Percentiles rank a stretch among this genome's conserved stretches.
These are phyloP conservation scores for Squalus acanthias DNA, from an alignment of 2,797 vertebrate genomes.

Conservation along the genomic window DNA sequence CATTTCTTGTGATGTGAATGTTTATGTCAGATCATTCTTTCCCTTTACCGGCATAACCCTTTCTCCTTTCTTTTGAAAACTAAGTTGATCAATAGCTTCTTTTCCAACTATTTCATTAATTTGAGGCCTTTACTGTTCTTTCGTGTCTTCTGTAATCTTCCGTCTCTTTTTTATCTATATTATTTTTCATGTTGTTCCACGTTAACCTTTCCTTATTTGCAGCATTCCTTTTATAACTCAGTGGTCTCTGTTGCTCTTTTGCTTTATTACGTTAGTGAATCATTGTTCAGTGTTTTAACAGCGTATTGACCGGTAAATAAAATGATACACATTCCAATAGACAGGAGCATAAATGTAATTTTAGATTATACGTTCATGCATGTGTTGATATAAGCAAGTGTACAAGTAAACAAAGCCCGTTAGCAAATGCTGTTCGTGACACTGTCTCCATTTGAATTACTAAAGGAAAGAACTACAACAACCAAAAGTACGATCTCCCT, in stretches of 20 bases:
- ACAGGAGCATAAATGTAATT: not conserved
- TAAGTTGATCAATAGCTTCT: not conserved
- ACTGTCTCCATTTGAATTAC: slow-evolving; percentile 29
- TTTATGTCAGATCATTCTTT: not conserved
- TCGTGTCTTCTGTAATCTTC: not conserved
- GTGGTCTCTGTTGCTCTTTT: not conserved
- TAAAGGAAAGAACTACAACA: slow-evolving; percentile 33
- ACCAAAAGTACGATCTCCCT: slow-evolving; percentile 54
- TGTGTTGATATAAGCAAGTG: slow-evolving; percentile 9
- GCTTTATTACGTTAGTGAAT: not conserved
- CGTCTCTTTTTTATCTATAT: not conserved
- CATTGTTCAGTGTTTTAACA: not conserved
- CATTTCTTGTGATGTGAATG: not conserved
- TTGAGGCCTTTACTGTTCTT: not conserved
- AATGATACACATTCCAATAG: not conserved
- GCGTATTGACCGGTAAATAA: not conserved
- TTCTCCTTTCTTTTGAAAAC: not conserved
- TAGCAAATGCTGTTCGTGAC: slow-evolving; percentile 36
- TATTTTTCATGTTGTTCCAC: not conserved
- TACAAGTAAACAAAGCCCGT: slow-evolving; percentile 27
- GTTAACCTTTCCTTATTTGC: slow-evolving; percentile 3
- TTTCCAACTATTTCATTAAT: not conserved
- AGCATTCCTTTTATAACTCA: not conserved
- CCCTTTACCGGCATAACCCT: not conserved
- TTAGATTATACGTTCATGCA: not conserved